These are phyloP conservation scores for Sanderia malayensis DNA, from an alignment of 30 jellyfish, hydroid and myxozoan species.

Conservation along the genomic window DNA sequence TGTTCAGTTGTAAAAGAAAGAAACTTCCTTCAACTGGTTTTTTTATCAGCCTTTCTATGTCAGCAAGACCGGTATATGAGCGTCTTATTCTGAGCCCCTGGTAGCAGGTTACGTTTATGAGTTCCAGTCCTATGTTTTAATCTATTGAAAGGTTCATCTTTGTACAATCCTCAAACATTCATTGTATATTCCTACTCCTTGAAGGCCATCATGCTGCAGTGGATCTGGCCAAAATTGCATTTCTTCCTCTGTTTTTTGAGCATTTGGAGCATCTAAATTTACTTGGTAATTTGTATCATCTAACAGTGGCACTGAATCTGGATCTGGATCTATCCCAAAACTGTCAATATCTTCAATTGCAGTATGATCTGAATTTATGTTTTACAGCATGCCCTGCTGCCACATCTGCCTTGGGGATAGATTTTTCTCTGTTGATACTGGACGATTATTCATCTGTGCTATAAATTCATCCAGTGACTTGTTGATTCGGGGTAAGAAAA, in stretches of 20 bases:
- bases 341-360: too few relatives aligned
- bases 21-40: too few relatives aligned
- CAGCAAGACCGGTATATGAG: too few relatives aligned
- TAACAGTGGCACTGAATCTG: neutral
- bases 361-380: neutral
- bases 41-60: too few relatives aligned
- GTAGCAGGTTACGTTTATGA: too few relatives aligned
- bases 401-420: neutral
- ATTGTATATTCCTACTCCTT: neutral
- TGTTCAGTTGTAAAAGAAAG: too few relatives aligned
- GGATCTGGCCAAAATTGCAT: neutral
- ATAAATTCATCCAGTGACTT: neutral
- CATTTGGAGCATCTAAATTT: neutral
- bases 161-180: neutral
- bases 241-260: neutral
- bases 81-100: too few relatives aligned
- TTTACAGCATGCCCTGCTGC: neutral
- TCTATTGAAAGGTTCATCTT: neutral
- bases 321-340: neutral
- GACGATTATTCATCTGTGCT: neutral
- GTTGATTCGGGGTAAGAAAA: neutral
- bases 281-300: neutral
- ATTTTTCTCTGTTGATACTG: neutral
- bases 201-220: neutral
- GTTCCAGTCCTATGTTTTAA: neutral